phyloP scores from a whole-genome alignment of 2,888 invertebrate genomes.

The Conchocele bisecta region DNA sequence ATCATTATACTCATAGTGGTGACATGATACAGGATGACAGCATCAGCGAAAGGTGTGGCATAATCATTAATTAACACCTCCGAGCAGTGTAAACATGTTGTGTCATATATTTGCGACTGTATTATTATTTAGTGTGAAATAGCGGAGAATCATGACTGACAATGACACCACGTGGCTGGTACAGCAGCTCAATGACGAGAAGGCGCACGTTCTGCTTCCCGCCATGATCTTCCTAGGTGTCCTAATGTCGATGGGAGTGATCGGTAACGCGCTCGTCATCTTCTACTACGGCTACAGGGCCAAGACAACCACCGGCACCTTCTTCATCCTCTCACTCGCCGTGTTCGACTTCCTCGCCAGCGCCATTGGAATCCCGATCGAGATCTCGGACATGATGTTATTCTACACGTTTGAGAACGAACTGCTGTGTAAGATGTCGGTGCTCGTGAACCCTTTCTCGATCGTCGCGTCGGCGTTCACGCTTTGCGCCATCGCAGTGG shows the following conservation, averaged over 20 bases:
- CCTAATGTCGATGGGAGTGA: conserved; percentile 64
- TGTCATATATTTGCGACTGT: too few species aligned
- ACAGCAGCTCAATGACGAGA: conserved; percentile 62
- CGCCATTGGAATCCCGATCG: conserved; percentile 67
- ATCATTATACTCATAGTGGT: too few species aligned
- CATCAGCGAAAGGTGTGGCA: too few species aligned
- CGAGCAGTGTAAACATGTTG: too few species aligned
- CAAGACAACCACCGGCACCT: conserved; percentile 60
- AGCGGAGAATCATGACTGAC: too few species aligned
- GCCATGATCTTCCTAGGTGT: conserved; percentile 63
- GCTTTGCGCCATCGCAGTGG: conserved; percentile 67
- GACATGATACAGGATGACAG: too few species aligned
- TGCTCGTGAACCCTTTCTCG: conserved; percentile 60
- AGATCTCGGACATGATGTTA: conserved; percentile 68
- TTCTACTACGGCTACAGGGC: conserved; percentile 64
- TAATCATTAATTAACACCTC: too few species aligned
- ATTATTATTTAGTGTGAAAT: too few species aligned
- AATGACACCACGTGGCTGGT: too few species aligned
- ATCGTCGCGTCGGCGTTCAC: conserved; percentile 61
- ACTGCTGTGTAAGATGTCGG: conserved; percentile 64
- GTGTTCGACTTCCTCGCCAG: conserved; percentile 68
- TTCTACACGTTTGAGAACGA: conserved; percentile 64
- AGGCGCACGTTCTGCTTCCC: conserved; percentile 61
- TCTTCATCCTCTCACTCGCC: conserved; percentile 67
- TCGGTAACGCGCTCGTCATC: conserved; percentile 66